Evolutionary conservation across 2,797 vertebrate genomes (phyloP).

Genomic region (Falco rusticolus): DNA sequence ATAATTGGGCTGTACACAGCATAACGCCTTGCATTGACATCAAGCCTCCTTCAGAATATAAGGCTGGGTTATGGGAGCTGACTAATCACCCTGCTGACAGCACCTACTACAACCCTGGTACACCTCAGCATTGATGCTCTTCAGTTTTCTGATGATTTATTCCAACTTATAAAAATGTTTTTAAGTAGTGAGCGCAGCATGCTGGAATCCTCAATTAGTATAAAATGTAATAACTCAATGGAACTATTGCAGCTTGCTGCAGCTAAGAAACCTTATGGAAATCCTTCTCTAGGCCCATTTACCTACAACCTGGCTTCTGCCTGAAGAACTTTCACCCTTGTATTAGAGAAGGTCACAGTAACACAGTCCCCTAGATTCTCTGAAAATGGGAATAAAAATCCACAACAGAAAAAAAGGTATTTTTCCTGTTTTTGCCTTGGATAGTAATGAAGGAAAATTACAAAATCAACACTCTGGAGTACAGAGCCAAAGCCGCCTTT

Average conservation of each 20-base stretch:
- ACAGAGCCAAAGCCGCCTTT: background rate
- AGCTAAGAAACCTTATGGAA: background rate
- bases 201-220: background rate
- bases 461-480: background rate
- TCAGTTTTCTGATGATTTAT: background rate
- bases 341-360: background rate
- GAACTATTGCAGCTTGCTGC: background rate
- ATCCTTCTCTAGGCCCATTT: background rate
- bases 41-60: background rate
- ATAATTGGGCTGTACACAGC: background rate
- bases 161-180: background rate
- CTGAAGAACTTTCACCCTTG: background rate
- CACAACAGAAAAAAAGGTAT: background rate
- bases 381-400: background rate
- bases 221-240: background rate
- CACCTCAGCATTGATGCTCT: background rate
- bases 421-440: background rate
- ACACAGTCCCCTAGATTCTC: background rate
- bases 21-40: background rate
- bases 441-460: constrained; percentile 20
- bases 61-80: background rate
- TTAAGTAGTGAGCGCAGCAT: background rate
- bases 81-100: background rate
- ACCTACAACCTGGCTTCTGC: background rate
- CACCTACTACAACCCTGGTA: background rate